Evolutionary conservation across 2,113 vertebrate genomes (phyloP).

Genomic region (Bothrops jararaca): DNA sequence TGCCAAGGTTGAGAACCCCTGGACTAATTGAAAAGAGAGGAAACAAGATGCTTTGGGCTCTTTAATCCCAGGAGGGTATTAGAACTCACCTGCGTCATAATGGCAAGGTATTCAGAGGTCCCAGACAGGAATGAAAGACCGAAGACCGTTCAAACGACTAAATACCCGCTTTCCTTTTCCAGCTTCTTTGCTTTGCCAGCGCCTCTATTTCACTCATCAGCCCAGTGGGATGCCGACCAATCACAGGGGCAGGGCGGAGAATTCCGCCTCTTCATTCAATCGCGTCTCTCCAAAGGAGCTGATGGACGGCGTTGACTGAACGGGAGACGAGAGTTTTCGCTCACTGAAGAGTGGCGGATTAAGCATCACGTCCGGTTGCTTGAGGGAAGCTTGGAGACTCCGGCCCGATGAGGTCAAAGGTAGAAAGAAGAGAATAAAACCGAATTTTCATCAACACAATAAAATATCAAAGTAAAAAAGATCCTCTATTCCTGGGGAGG

Average conservation of each 20-base stretch:
- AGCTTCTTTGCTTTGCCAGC: neutral
- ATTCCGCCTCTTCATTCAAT: rapidly evolving
- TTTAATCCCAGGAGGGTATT: no score
- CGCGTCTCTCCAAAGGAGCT: rapidly evolving
- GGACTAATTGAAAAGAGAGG: neutral
- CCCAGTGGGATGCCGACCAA: slow-evolving; percentile 29
- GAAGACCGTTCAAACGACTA: neutral
- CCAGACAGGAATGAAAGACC: neutral
- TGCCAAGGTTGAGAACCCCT: no score
- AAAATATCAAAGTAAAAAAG: neutral
- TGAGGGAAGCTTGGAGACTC: neutral
- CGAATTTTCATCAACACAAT: neutral
- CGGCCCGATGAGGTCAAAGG: rapidly evolving
- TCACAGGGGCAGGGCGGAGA: neutral
- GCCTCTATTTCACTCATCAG: slow-evolving; percentile 18
- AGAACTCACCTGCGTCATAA: slow-evolving; percentile 9
- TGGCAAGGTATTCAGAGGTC: no score
- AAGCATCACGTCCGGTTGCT: neutral
- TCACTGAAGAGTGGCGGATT: no score
- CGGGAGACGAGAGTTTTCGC: neutral
- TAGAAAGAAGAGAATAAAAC: neutral
- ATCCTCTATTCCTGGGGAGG: neutral
- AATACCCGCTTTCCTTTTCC: rapidly evolving
- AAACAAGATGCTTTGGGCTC: neutral
- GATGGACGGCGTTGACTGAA: neutral